Conservation (phyloP, 30 jellyfish, hydroid and myxozoan species). For the Rhopilema esculentum region DNA sequence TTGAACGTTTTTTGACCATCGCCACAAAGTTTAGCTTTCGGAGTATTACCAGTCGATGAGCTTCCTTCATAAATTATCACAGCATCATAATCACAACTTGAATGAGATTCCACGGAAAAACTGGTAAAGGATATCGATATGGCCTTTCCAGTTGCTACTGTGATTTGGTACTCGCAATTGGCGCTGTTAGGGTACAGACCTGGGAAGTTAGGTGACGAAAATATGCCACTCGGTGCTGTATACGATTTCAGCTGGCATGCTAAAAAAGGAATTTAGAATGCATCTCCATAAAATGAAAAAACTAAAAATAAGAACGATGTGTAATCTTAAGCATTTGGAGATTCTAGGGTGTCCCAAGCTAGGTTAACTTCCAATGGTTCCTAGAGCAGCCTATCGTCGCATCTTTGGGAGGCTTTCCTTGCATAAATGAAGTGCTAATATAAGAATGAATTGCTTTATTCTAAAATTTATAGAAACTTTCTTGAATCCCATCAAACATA, state of each 20-base stretch:
- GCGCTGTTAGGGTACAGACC: constrained; percentile 7
- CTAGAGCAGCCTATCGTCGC: neutral
- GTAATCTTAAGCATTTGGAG: neutral
- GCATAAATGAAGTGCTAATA: no score
- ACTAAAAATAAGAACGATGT: no score
- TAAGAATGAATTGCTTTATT: no score
- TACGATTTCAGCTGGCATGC: constrained; percentile 2
- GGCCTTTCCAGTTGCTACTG: constrained; percentile 1
- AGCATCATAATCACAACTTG: neutral
- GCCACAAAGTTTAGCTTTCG: neutral
- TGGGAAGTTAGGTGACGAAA: neutral
- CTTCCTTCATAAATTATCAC: neutral
- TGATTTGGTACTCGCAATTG: neutral
- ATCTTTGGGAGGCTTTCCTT: neutral
- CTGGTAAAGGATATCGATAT: neutral
- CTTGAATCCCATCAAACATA: neutral
- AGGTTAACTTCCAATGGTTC: neutral
- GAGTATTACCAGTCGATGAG: neutral
- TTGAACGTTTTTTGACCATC: neutral
- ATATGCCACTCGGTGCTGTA: constrained; percentile 10
- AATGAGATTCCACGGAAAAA: neutral
- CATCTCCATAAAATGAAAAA: neutral
- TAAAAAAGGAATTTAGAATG: neutral
- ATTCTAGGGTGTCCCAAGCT: neutral
- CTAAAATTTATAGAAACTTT: neutral